Evolutionary conservation across 1,140 invertebrate genomes (phyloP).

Genomic region (Ostrea edulis): DNA sequence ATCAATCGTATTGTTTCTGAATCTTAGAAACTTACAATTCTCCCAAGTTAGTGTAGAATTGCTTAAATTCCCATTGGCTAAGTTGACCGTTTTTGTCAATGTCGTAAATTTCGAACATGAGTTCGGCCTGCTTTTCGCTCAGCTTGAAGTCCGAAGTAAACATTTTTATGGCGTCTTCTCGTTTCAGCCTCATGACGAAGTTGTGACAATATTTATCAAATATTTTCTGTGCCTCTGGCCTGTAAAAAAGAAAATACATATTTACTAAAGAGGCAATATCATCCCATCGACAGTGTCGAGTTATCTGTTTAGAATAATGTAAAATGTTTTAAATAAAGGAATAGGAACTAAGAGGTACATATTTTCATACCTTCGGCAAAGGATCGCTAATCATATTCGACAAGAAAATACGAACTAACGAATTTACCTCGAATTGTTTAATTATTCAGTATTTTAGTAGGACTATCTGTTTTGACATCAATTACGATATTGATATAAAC

Average conservation of each 20-base stretch:
- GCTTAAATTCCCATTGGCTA: constrained; percentile 70
- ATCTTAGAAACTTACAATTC: constrained; percentile 59
- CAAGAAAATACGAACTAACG: too few species aligned
- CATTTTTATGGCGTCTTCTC: constrained; percentile 65
- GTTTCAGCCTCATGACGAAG: constrained; percentile 67
- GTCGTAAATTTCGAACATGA: constrained; percentile 72
- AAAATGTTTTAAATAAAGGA: not conserved
- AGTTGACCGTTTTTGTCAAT: constrained; percentile 69
- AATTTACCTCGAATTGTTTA: too few species aligned
- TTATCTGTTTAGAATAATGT: not conserved
- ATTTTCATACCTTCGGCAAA: not conserved
- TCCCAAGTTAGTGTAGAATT: constrained; percentile 68
- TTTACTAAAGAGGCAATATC: not conserved
- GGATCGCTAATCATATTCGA: not conserved
- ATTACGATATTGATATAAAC: too few species aligned
- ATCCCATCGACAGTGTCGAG: not conserved
- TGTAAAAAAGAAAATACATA: constrained; percentile 50
- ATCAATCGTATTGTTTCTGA: not conserved
- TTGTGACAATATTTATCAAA: constrained; percentile 69
- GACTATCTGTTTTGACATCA: too few species aligned
- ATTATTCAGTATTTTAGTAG: too few species aligned
- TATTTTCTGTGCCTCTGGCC: constrained; percentile 66
- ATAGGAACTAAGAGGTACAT: too few species aligned
- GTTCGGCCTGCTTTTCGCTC: constrained; percentile 59
- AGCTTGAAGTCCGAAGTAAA: constrained; percentile 67